These are phyloP conservation scores for Turdus rufiventris DNA, from an alignment of 2,113 vertebrate species.

Conservation along the genomic window DNA sequence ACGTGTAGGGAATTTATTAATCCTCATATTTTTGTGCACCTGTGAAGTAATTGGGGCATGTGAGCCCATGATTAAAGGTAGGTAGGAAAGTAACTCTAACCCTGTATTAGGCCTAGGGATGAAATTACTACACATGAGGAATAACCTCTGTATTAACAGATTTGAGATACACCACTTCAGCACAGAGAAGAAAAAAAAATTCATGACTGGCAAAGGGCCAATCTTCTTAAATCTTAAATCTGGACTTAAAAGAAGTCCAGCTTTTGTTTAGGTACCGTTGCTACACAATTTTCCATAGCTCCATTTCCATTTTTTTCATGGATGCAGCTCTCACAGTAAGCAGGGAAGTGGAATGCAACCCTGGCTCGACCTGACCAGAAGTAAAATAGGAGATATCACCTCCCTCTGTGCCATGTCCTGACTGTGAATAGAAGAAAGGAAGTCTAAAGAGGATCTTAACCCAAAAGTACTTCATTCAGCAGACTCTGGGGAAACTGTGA, in stretches of 20 bases:
- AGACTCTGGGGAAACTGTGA: background rate
- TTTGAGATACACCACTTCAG: background rate
- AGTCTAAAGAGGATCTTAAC: background rate
- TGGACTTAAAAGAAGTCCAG: background rate
- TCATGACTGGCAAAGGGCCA: background rate
- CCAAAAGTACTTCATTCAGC: background rate
- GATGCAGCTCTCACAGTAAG: background rate
- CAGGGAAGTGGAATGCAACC: background rate
- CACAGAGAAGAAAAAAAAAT: background rate
- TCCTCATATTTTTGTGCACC: background rate
- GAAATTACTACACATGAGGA: background rate
- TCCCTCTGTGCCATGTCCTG: background rate
- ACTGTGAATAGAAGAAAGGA: background rate
- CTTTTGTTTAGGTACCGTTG: background rate
- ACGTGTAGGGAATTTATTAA: background rate
- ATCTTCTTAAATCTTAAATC: background rate
- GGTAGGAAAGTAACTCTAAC: background rate
- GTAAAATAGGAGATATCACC: background rate
- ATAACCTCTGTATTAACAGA: background rate
- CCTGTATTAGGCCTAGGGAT: background rate
- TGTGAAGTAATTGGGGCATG: background rate
- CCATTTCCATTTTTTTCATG: background rate
- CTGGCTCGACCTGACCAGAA: background rate
- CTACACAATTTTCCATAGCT: background rate
- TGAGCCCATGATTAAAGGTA: background rate